These are phyloP conservation scores for Diglossa cyanea DNA, from an alignment of 2,797 vertebrate species.

Conservation along the genomic window DNA sequence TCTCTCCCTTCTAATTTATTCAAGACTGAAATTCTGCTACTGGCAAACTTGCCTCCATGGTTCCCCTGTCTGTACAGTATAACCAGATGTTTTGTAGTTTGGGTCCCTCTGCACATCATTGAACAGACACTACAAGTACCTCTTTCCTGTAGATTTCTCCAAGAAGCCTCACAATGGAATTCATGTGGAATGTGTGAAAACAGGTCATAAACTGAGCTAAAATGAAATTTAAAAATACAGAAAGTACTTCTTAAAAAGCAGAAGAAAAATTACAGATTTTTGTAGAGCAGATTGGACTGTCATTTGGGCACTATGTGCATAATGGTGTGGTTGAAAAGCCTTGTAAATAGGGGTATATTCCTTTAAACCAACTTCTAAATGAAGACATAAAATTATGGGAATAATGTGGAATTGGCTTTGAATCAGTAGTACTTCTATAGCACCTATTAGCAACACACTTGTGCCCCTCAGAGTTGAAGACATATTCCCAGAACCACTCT, in stretches of 20 bases:
- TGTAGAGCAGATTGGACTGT: background rate
- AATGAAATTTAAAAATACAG: conserved; percentile 26
- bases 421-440: background rate
- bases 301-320: background rate
- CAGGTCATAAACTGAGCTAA: conserved; percentile 21
- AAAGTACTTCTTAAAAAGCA: conserved; percentile 14
- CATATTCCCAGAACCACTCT: background rate
- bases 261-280: background rate
- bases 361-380: conserved; percentile 11
- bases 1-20: conserved; percentile 65
- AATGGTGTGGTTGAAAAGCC: background rate
- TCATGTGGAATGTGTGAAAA: conserved; percentile 31
- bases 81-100: conserved; percentile 67
- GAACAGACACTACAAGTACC: conserved; percentile 39
- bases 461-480: background rate
- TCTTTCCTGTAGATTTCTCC: conserved; percentile 39
- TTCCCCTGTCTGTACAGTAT: conserved; percentile 40
- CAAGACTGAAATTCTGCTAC: conserved; percentile 63
- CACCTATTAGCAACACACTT: background rate
- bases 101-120: conserved; percentile 48
- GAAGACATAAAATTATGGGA: background rate
- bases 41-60: conserved; percentile 44
- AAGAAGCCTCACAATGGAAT: conserved; percentile 32
- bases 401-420: background rate
- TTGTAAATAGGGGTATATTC: background rate